Conservation (phyloP, 2,888 invertebrate species). For the Empis stercorea region DNA sequence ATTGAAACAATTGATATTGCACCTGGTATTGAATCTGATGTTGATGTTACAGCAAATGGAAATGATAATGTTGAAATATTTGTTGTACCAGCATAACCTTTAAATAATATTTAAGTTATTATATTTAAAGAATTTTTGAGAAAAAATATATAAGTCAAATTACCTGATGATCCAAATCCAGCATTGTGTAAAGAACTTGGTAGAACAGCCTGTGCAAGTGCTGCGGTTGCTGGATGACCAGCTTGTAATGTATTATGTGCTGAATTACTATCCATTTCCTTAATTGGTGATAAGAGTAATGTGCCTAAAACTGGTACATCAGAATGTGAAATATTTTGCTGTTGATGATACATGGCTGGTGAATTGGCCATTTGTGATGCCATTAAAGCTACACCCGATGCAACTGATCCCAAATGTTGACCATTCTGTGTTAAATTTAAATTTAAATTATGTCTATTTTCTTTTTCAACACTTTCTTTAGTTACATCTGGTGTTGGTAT, state of each 20-base stretch:
- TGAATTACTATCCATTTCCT: constrained; percentile 66
- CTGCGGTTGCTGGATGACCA: constrained; percentile 60
- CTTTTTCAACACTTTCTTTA: constrained; percentile 63
- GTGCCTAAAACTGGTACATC: constrained; percentile 65
- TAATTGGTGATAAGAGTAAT: constrained; percentile 67
- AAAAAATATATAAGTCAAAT: neutral
- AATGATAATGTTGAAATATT: constrained; percentile 33
- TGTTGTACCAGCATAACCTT: constrained; percentile 18
- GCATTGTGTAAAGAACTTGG: constrained; percentile 31
- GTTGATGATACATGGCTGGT: constrained; percentile 33
- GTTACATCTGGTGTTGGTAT: constrained; percentile 82
- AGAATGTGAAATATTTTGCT: constrained; percentile 15
- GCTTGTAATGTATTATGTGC: constrained; percentile 61
- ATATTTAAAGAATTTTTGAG: neutral
- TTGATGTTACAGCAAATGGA: constrained; percentile 27
- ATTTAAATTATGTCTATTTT: constrained; percentile 42
- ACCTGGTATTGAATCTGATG: constrained; percentile 23
- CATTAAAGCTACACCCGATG: constrained; percentile 52
- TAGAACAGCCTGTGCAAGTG: constrained; percentile 65
- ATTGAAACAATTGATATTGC: constrained; percentile 30
- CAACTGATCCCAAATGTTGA: constrained; percentile 33
- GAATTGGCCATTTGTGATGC: constrained; percentile 47
- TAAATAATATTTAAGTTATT: neutral
- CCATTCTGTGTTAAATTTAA: constrained; percentile 27
- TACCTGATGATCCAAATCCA: constrained; percentile 13